A percentile compares a stretch with the other conserved stretches of the same genome.
Evolutionary conservation across 2,797 vertebrate genomes (phyloP).

Genomic region (Lepus townsendii): DNA sequence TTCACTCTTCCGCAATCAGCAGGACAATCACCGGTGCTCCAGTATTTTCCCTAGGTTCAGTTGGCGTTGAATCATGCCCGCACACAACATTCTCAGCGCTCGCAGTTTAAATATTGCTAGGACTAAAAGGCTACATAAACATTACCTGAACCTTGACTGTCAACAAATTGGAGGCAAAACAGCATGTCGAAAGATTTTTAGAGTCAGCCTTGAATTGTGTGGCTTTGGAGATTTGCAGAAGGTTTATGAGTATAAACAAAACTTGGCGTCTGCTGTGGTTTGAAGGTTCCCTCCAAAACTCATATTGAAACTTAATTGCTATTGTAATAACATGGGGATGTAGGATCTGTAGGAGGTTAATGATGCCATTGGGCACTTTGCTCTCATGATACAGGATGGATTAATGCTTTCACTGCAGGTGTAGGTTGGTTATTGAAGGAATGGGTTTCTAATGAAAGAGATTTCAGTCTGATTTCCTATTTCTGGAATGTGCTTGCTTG

Average conservation of each 20-base stretch:
- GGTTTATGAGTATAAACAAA: background rate
- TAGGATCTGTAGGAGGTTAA: background rate
- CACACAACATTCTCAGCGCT: background rate
- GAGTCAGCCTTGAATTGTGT: background rate
- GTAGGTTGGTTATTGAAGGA: background rate
- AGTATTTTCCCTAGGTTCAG: background rate
- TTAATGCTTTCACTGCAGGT: background rate
- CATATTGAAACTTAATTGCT: background rate
- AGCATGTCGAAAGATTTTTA: slow-evolving; percentile 15
- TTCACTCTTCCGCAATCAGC: background rate
- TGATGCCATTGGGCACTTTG: background rate
- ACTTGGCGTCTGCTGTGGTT: background rate
- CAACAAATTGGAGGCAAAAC: background rate
- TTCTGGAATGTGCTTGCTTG: background rate
- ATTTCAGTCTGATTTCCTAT: background rate
- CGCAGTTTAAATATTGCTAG: slow-evolving; percentile 21
- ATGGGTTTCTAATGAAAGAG: background rate
- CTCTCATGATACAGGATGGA: background rate
- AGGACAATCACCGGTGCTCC: background rate
- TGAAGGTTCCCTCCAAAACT: background rate
- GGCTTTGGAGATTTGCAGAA: background rate
- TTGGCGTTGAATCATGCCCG: background rate
- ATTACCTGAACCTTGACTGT: background rate
- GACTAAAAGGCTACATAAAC: background rate
- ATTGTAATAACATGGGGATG: background rate